phyloP scores from a whole-genome alignment of 2,888 invertebrate genomes.

The Gastracanthus pulcherrimus region DNA sequence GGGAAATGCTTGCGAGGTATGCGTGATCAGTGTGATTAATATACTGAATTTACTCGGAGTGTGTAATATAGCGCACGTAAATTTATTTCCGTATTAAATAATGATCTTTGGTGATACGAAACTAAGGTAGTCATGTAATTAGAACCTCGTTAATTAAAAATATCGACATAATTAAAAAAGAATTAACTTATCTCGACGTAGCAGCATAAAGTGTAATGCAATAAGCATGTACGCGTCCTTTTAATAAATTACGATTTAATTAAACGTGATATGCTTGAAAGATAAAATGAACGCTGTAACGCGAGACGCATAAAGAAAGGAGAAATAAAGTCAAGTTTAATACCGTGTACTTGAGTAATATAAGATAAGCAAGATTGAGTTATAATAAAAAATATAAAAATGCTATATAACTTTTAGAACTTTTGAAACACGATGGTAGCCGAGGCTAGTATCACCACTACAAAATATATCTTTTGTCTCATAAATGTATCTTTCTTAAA shows the following conservation, averaged over 20 bases:
- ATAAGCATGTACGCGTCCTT: neutral
- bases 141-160: slow-evolving; percentile 4
- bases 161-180: neutral
- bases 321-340: neutral
- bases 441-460: no score
- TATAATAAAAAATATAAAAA: no score
- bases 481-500: no score
- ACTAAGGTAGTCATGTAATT: neutral
- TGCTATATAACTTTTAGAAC: no score
- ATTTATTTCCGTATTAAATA: no score
- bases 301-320: neutral
- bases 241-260: slow-evolving; percentile 22
- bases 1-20: no score
- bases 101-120: neutral
- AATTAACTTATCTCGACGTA: neutral
- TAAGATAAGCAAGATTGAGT: neutral
- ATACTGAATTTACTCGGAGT: no score
- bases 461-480: no score
- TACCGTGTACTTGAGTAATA: neutral
- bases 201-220: neutral
- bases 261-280: slow-evolving; percentile 2
- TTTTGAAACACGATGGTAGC: no score
- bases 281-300: neutral
- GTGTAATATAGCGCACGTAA: no score
- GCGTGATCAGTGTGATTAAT: no score